Percentiles rank a stretch among this genome's conserved stretches.
These are phyloP conservation scores for Cryptotis parvus DNA, from an alignment of 2,113 vertebrate genomes.

Conservation along the genomic window DNA sequence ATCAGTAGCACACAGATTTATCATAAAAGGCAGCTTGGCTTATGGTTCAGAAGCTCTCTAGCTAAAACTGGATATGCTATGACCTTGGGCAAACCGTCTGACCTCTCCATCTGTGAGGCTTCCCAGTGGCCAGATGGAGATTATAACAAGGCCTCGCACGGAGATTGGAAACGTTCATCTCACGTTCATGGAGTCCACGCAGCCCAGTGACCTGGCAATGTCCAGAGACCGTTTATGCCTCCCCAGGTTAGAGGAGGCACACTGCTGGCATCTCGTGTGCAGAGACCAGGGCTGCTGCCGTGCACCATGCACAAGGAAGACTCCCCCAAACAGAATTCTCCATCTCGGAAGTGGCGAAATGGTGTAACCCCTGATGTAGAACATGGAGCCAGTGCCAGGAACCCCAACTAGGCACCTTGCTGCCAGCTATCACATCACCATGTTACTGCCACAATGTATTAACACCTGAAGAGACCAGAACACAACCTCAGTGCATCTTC, in stretches of 20 bases:
- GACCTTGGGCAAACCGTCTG: neutral
- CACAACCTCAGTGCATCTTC: neutral
- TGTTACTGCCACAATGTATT: neutral
- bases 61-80: neutral
- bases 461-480: neutral
- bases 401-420: accelerated
- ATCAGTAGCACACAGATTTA: neutral
- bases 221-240: neutral
- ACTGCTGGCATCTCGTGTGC: neutral
- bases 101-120: neutral
- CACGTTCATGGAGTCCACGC: neutral
- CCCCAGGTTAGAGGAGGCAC: neutral
- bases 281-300: neutral
- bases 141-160: neutral
- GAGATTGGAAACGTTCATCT: no score
- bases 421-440: neutral
- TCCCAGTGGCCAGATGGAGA: neutral
- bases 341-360: neutral
- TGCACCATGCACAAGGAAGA: neutral
- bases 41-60: neutral
- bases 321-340: neutral
- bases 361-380: neutral
- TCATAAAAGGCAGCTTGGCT: neutral
- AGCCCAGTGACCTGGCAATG: neutral
- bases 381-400: neutral